Conservation (phyloP, 2,797 vertebrate species). For the Platyrinchus mystaceus region DNA sequence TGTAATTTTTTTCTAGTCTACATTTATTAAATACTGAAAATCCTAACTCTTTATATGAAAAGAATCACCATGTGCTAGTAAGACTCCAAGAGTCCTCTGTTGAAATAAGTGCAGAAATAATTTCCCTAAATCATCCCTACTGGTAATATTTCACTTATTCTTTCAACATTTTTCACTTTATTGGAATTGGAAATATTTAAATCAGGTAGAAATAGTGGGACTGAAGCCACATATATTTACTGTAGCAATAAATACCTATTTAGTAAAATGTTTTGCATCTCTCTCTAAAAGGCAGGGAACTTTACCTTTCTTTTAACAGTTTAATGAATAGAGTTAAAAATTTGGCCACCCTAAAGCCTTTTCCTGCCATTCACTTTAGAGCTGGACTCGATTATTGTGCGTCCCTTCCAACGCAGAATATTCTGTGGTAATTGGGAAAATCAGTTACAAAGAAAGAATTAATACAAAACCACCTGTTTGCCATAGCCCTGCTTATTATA, state of each 20-base stretch:
- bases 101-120: background rate
- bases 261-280: background rate
- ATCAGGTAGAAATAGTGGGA: background rate
- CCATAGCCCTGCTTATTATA: background rate
- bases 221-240: accelerated
- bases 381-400: background rate
- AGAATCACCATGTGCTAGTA: background rate
- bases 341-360: background rate
- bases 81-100: background rate
- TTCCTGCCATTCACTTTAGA: background rate
- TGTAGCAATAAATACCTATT: background rate
- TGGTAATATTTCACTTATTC: background rate
- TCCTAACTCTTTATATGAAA: background rate
- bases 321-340: background rate
- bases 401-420: background rate
- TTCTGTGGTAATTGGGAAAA: background rate
- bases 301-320: background rate
- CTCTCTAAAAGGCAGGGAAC: background rate
- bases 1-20: background rate
- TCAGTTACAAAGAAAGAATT: background rate
- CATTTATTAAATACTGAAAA: background rate
- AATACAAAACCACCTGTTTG: background rate
- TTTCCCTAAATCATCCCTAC: background rate
- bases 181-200: background rate
- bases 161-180: background rate